Percentiles rank a stretch among this genome's conserved stretches.
These are phyloP conservation scores for Lobophora halterata DNA, from an alignment of 2,888 invertebrate genomes.

Conservation along the genomic window DNA sequence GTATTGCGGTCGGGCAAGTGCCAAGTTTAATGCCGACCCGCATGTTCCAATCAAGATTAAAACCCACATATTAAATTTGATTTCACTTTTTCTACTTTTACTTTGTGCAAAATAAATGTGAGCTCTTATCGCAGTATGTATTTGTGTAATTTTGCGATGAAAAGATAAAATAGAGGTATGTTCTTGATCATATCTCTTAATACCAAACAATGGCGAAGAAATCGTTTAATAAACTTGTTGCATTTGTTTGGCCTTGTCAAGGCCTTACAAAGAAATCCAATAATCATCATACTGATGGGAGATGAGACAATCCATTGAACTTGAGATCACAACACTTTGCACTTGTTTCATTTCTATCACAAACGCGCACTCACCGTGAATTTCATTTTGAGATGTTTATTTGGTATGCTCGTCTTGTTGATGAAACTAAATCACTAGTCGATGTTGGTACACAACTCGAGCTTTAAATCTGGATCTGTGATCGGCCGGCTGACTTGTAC, in stretches of 20 bases:
- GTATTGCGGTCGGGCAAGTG: slow-evolving; percentile 39
- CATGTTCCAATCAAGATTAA: slow-evolving; percentile 65
- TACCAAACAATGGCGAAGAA: not conserved
- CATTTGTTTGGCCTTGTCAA: not conserved
- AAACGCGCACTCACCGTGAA: slow-evolving; percentile 75
- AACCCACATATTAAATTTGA: slow-evolving; percentile 63
- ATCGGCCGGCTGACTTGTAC: slow-evolving; percentile 66
- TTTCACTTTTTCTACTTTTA: slow-evolving; percentile 77
- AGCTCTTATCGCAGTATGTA: slow-evolving; percentile 18
- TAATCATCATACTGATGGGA: slow-evolving; percentile 4
- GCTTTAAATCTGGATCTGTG: slow-evolving; percentile 46
- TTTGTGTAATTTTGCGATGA: slow-evolving; percentile 12
- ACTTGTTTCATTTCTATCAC: slow-evolving; percentile 34
- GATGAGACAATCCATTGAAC: slow-evolving; percentile 15
- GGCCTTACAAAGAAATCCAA: slow-evolving; percentile 6
- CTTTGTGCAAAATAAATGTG: slow-evolving; percentile 47
- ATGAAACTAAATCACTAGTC: slow-evolving; percentile 70
- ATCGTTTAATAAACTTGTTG: not conserved
- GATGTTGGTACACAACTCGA: slow-evolving; percentile 54
- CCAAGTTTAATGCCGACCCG: slow-evolving; percentile 60
- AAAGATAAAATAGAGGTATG: slow-evolving; percentile 4
- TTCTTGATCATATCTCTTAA: slow-evolving; percentile 11
- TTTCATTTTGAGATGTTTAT: slow-evolving; percentile 74
- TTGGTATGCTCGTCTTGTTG: slow-evolving; percentile 57
- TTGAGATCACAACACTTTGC: slow-evolving; percentile 28